A percentile compares a stretch with the other conserved stretches of the same genome.
Evolutionary conservation across 2,888 invertebrate genomes (phyloP).

Genomic region (Neria commutata): DNA sequence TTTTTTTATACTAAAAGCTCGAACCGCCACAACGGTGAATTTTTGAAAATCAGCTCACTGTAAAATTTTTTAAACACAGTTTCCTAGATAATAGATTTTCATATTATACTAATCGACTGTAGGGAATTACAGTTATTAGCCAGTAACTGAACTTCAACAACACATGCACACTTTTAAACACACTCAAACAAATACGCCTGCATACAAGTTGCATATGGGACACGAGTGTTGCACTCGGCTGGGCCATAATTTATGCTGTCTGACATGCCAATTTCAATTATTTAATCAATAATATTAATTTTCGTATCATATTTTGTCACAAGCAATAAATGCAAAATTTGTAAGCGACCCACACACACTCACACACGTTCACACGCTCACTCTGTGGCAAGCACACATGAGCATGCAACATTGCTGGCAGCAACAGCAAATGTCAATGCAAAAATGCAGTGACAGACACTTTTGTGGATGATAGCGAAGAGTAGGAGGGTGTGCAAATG

Average conservation of each 20-base stretch:
- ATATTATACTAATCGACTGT: not conserved
- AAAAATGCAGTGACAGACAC: slow-evolving; percentile 7
- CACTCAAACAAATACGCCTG: not conserved
- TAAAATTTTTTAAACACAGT: not conserved
- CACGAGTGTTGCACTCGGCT: not conserved
- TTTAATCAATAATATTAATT: slow-evolving; percentile 63
- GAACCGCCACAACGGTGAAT: too few relatives aligned
- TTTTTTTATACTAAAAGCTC: too few relatives aligned
- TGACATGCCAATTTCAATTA: slow-evolving; percentile 62
- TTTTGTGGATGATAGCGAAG: slow-evolving; percentile 7
- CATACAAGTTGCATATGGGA: not conserved
- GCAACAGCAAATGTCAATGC: slow-evolving; percentile 14
- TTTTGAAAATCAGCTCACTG: not conserved
- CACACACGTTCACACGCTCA: slow-evolving; percentile 42
- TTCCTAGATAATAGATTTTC: not conserved
- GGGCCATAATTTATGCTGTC: slow-evolving; percentile 47
- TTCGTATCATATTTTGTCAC: slow-evolving; percentile 63
- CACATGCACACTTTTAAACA: not conserved
- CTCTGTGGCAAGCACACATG: slow-evolving; percentile 24
- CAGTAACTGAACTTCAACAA: not conserved
- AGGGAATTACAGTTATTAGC: not conserved
- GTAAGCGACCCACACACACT: slow-evolving; percentile 39
- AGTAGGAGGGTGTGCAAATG: slow-evolving; percentile 32
- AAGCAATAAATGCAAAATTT: slow-evolving; percentile 60
- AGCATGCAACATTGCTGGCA: not conserved